These are phyloP conservation scores for Ridgeia piscesae DNA, from an alignment of 1,140 invertebrate genomes.

Conservation along the genomic window DNA sequence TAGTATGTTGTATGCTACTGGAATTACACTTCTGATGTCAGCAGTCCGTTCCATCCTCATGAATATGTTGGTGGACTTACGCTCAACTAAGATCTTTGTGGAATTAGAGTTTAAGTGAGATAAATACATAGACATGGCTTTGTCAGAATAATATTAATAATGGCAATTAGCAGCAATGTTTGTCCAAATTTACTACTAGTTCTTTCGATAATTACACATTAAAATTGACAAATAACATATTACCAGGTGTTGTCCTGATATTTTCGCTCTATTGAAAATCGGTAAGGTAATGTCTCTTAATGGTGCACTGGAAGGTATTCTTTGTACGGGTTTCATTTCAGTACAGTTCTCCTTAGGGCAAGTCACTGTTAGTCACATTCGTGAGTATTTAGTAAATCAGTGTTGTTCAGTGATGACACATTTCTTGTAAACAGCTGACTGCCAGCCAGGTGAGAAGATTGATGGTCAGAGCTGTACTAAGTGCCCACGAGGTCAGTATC, in stretches of 20 bases:
- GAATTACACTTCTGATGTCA: background rate
- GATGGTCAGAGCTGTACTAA: conserved; percentile 72
- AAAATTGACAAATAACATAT: background rate
- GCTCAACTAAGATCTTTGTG: background rate
- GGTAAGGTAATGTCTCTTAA: background rate
- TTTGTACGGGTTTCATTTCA: background rate
- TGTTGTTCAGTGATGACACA: background rate
- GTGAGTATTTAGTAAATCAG: background rate
- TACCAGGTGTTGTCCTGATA: background rate
- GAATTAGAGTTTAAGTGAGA: background rate
- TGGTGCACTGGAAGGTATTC: background rate
- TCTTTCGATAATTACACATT: background rate
- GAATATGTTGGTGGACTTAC: background rate
- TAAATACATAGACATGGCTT: background rate
- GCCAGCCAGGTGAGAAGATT: conserved; percentile 78
- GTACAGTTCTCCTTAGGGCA: background rate
- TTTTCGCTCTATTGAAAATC: background rate
- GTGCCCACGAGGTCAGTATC: conserved; percentile 91
- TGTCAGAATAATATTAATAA: background rate
- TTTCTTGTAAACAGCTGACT: conserved; percentile 44
- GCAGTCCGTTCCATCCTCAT: background rate
- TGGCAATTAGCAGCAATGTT: background rate
- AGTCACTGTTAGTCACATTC: too few species aligned
- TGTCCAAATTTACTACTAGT: background rate
- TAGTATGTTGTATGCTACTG: background rate